Percentiles rank a stretch among this genome's conserved stretches.
phyloP scores from a whole-genome alignment of 2,888 invertebrate species.

The Byasa hedistus region DNA sequence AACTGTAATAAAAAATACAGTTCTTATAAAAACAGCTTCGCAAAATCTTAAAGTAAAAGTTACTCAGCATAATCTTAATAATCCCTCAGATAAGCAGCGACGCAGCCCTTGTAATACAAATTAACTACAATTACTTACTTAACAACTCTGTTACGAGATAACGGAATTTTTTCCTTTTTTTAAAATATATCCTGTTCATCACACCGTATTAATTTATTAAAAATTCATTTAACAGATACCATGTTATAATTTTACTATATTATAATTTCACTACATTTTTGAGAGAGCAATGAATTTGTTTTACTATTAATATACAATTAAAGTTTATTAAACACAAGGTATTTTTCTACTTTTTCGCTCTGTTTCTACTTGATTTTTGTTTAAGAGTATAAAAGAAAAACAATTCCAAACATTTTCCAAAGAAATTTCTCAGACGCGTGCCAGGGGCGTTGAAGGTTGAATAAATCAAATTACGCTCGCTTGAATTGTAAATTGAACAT shows the following conservation, averaged over 20 bases:
- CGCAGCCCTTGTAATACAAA: conserved; percentile 24
- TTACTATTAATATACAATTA: no score
- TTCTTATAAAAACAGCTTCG: conserved; percentile 18
- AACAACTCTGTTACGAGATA: conserved; percentile 26
- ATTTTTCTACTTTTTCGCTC: neutral
- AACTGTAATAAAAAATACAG: neutral
- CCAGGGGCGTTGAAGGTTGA: conserved; percentile 49
- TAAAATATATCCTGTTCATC: neutral
- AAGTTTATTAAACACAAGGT: no score
- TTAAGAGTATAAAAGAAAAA: conserved; percentile 24
- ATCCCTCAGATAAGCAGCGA: conserved; percentile 61
- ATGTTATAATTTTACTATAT: no score
- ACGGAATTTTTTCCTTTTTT: conserved; percentile 15
- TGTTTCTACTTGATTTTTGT: neutral
- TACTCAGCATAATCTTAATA: conserved; percentile 67
- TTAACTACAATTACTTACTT: conserved; percentile 21
- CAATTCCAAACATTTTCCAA: conserved; percentile 22
- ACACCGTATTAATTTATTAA: neutral
- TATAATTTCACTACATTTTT: no score
- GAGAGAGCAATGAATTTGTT: no score
- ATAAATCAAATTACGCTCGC: conserved; percentile 76
- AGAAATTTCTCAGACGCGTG: conserved; percentile 20
- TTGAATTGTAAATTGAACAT: conserved; percentile 76
- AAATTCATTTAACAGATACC: no score
- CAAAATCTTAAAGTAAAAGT: conserved; percentile 51